Percentiles rank a stretch among this genome's conserved stretches.
These are phyloP conservation scores for Papilio elwesi DNA, from an alignment of 2,888 invertebrate genomes.

Conservation along the genomic window DNA sequence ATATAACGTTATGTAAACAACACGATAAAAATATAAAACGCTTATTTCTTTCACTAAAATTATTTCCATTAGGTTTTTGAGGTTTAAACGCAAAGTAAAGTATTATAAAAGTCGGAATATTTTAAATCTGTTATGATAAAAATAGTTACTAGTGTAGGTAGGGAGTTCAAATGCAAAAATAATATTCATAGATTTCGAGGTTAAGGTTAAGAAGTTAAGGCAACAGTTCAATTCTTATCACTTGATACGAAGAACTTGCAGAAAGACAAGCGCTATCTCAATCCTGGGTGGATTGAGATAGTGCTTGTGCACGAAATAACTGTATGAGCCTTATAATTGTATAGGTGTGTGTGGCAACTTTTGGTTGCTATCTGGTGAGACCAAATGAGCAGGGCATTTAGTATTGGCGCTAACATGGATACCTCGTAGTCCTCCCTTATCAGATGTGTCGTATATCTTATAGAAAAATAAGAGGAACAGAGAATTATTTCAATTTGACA, in stretches of 20 bases:
- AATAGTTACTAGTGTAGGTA: no score
- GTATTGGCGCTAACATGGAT: background rate
- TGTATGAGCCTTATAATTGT: no score
- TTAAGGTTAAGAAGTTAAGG: no score
- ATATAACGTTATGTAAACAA: slow-evolving; percentile 43
- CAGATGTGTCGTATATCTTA: slow-evolving; percentile 2
- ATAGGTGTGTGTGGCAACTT: no score
- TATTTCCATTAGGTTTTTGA: background rate
- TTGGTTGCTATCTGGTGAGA: background rate
- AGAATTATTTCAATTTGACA: background rate
- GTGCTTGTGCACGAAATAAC: no score
- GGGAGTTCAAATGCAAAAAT: no score
- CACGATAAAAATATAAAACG: background rate
- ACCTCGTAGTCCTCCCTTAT: background rate
- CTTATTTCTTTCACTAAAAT: slow-evolving; percentile 6
- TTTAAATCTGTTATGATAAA: background rate
- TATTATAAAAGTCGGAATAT: background rate
- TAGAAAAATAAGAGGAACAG: background rate
- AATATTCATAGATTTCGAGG: no score
- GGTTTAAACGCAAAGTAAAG: background rate
- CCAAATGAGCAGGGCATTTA: background rate
- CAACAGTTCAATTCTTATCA: no score
- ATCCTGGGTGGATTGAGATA: no score
- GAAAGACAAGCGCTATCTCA: no score
- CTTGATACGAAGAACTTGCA: no score